Evolutionary conservation across 2,797 vertebrate genomes (phyloP), one percentile per base, ranked within the genome.

Genomic region (Harpagifer antarcticus): DNA sequence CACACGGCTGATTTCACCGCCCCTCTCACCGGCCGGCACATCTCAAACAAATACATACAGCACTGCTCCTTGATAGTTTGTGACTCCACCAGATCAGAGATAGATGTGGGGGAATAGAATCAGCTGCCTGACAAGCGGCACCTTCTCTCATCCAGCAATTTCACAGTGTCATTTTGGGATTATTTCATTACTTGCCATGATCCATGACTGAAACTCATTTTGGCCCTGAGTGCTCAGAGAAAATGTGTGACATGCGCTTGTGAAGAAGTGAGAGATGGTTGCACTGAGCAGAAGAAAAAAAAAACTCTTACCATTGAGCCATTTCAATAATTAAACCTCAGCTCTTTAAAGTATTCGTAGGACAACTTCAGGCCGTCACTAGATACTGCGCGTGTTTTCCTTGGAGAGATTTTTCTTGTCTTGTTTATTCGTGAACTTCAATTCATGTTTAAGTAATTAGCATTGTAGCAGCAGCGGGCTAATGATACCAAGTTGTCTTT

Each of bases 181-280:
- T 95, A 94, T 95, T 96, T 96, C 93, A 95, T 94, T 94, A 95
- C 95, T 93, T 48, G 82, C 94, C 94, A 91, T 94, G 95, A 95
- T 95, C 94, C 93, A 92, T 96, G 95, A 95, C 95, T 94, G 93
- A 95, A 96, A 95, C 94, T 93, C 93, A 93, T 94, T 92, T 94
- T 94, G 94, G 92, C 89, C 94, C 90, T 93, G 91, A 81, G 86
- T 90, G 90, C 91, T 92, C 94, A 88, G 90, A 90, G 89, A 88
- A 88, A 86, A 89, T 81, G 87, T 86, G 86, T 82, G 90, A 90
- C 89, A 78, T 68, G 84, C 72, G 84, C 88, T 85, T 84, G 79
- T 87, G 81, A 68, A 76, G 88, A 82, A 87, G 69, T 74, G 75
- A 89, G 88, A 72, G 75, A 81, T 76, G 82, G 79, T 56, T 72